These are phyloP conservation scores for Lymantria dispar DNA, from an alignment of 2,888 invertebrate species.

Conservation along the genomic window DNA sequence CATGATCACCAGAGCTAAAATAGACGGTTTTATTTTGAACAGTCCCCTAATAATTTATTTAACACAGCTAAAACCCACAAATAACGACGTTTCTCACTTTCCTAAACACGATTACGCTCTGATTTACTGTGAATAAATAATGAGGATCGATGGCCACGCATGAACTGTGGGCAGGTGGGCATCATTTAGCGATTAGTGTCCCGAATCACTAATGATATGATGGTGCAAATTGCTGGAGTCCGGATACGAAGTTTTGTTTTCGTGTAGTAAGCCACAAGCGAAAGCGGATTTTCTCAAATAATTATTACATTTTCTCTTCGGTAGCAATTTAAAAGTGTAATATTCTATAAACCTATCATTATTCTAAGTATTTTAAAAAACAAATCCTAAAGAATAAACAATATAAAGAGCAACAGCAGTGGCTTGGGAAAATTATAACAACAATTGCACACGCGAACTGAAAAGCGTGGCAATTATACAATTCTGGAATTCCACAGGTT, in stretches of 20 bases:
- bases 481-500: too few species aligned
- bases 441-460: too few species aligned
- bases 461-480: too few species aligned
- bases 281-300: background rate
- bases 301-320: too few species aligned
- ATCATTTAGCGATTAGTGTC: slow-evolving; percentile 56
- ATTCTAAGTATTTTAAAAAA: too few species aligned
- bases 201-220: slow-evolving; percentile 40
- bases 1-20: background rate
- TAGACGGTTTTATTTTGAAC: background rate
- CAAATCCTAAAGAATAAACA: too few species aligned
- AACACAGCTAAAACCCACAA: slow-evolving; percentile 6
- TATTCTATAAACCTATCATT: too few species aligned
- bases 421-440: too few species aligned
- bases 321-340: too few species aligned
- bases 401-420: too few species aligned
- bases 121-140: slow-evolving; percentile 37
- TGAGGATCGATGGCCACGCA: slow-evolving; percentile 23
- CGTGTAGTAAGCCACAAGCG: slow-evolving; percentile 14
- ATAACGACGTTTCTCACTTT: slow-evolving; percentile 7
- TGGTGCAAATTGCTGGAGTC: slow-evolving; percentile 60
- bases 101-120: slow-evolving; percentile 24
- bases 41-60: background rate
- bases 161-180: slow-evolving; percentile 37
- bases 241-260: slow-evolving; percentile 39